phyloP scores from a whole-genome alignment of 2,797 vertebrate genomes.

The Typhlichthys eigenmanni region DNA sequence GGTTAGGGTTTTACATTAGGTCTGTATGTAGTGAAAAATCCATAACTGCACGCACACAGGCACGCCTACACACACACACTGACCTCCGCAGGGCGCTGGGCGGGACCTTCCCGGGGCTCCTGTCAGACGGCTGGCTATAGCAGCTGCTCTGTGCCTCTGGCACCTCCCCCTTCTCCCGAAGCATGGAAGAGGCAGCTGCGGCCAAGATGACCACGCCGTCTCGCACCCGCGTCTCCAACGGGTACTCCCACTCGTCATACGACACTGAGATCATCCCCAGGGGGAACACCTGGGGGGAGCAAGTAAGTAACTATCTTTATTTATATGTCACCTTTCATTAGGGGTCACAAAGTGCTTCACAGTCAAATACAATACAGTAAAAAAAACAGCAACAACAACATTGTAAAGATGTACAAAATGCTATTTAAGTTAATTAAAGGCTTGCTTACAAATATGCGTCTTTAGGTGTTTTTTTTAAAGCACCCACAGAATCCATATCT shows the following conservation, averaged over 20 bases:
- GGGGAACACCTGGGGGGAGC: constrained; percentile 80
- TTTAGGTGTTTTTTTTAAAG: too few relatives aligned
- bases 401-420: too few relatives aligned
- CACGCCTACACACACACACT: constrained; percentile 23
- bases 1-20: too few relatives aligned
- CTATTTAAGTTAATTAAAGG: too few relatives aligned
- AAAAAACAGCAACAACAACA: too few relatives aligned
- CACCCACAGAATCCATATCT: too few relatives aligned
- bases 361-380: too few relatives aligned
- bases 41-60: constrained; percentile 5
- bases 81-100: constrained; percentile 79
- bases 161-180: constrained; percentile 89
- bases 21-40: too few relatives aligned
- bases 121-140: constrained; percentile 83
- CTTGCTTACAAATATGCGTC: too few relatives aligned
- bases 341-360: too few relatives aligned
- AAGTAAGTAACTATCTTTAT: background rate
- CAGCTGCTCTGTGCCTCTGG: constrained; percentile 92
- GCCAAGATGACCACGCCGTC: constrained; percentile 94
- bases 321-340: too few relatives aligned
- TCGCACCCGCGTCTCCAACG: constrained; percentile 85
- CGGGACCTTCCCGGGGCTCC: constrained; percentile 79
- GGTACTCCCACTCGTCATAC: constrained; percentile 96
- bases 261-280: constrained; percentile 95
- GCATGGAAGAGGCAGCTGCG: constrained; percentile 89